Percentiles rank a stretch among this genome's conserved stretches.
Conservation (phyloP, 35 echinoderm and acorn worm species). For the Lytechinus variegatus region DNA sequence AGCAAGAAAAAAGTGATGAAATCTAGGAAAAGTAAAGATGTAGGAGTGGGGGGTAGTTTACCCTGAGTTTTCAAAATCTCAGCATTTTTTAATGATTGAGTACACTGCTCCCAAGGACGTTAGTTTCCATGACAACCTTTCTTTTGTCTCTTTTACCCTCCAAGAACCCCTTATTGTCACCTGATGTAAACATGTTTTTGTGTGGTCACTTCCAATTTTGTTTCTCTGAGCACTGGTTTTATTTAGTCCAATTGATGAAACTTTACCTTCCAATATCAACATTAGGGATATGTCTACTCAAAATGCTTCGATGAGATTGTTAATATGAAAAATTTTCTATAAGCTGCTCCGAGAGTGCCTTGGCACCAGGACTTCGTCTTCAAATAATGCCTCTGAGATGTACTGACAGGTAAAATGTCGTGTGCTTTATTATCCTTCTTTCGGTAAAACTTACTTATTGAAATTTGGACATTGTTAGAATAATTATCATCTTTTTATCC, state of each 20-base stretch:
- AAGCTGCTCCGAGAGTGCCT: not conserved
- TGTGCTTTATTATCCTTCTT: no score
- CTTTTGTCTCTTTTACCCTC: not conserved
- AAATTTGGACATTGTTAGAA: no score
- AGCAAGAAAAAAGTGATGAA: not conserved
- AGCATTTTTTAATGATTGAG: not conserved
- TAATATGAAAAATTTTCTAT: not conserved
- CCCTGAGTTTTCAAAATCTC: not conserved
- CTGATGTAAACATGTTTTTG: slow-evolving; percentile 13
- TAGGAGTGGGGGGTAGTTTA: not conserved
- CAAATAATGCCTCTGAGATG: no score
- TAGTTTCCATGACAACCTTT: not conserved
- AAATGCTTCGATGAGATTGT: not conserved
- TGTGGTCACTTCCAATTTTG: not conserved
- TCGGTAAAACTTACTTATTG: no score
- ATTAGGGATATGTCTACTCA: not conserved
- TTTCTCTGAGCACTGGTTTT: not conserved
- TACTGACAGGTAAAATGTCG: no score
- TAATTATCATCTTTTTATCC: no score
- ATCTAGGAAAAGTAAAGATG: no score
- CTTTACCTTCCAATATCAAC: not conserved
- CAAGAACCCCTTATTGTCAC: not conserved
- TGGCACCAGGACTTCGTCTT: not conserved
- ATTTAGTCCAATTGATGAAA: not conserved
- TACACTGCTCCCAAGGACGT: not conserved